phyloP scores from a whole-genome alignment of 2,888 invertebrate species.

The Chloroclysta siterata region DNA sequence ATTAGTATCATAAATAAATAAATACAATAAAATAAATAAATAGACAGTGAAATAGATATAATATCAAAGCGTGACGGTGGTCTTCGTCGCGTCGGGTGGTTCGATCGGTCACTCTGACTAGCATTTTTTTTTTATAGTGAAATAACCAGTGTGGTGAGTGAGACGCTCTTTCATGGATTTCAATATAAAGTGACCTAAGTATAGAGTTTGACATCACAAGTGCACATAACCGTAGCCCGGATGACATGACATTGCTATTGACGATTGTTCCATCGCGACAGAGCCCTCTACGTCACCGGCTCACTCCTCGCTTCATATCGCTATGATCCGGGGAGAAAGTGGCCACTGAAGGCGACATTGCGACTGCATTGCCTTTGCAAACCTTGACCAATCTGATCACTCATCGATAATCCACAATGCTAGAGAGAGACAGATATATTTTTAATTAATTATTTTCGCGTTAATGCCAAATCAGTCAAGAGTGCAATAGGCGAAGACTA shows the following conservation, averaged over 20 bases:
- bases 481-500: slow-evolving; percentile 14
- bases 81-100: not conserved
- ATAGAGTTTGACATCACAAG: slow-evolving; percentile 47
- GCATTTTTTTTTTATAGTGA: not conserved
- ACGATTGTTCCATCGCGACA: slow-evolving; percentile 58
- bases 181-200: not conserved
- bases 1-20: slow-evolving; percentile 61
- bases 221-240: slow-evolving; percentile 32
- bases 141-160: not conserved
- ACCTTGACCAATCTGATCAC: not conserved
- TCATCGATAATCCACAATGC: not conserved
- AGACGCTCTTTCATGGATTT: not conserved
- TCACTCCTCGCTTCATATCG: slow-evolving; percentile 60
- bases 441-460: no score
- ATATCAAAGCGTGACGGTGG: slow-evolving; percentile 57
- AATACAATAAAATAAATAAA: slow-evolving; percentile 48
- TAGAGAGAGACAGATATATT: not conserved
- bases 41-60: slow-evolving; percentile 50
- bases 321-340: slow-evolving; percentile 62
- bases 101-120: slow-evolving; percentile 1
- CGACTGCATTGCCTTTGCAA: slow-evolving; percentile 34
- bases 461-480: not conserved
- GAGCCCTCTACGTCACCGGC: slow-evolving; percentile 43
- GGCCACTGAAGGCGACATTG: slow-evolving; percentile 48
- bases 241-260: slow-evolving; percentile 36